These are phyloP conservation scores for Cygnus atratus DNA, from an alignment of 2,113 vertebrate genomes.

Conservation along the genomic window DNA sequence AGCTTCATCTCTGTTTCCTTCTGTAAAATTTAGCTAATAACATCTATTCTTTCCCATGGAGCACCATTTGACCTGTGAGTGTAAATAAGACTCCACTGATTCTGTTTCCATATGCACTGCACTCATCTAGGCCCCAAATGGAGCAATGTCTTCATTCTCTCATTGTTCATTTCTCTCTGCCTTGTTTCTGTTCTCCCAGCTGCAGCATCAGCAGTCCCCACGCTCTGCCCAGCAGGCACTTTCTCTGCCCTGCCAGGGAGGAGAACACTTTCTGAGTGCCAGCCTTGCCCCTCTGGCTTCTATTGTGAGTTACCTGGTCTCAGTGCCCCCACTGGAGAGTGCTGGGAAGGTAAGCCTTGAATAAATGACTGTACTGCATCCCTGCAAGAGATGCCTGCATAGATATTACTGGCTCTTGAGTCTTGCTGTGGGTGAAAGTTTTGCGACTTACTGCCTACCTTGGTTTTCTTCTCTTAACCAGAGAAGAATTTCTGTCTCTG, in stretches of 20 bases:
- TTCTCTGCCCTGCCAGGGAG: slow-evolving; percentile 80
- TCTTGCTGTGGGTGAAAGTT: not conserved
- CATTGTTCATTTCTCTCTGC: not conserved
- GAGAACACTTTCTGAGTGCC: slow-evolving; percentile 75
- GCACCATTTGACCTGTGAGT: not conserved
- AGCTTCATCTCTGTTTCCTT: not conserved
- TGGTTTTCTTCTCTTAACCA: not conserved
- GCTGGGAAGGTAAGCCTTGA: slow-evolving; percentile 77
- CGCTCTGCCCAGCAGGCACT: slow-evolving; percentile 83
- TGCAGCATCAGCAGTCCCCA: slow-evolving; percentile 79
- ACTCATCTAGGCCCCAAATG: not conserved
- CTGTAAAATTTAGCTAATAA: not conserved
- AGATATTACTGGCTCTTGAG: not conserved
- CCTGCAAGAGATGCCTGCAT: not conserved
- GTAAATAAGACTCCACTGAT: not conserved
- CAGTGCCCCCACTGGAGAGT: slow-evolving; percentile 80
- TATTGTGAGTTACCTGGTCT: slow-evolving; percentile 83
- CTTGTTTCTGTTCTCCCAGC: slow-evolving; percentile 59
- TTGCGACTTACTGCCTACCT: not conserved
- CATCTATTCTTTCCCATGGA: not conserved
- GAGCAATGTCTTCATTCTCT: not conserved
- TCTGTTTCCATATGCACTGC: not conserved
- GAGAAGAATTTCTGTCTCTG: not conserved
- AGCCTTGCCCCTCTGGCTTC: slow-evolving; percentile 81
- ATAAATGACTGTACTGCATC: not conserved